Base-by-base conservation (phyloP, 1,140 invertebrate genomes). In the Scaptomyza pallida region DNA sequence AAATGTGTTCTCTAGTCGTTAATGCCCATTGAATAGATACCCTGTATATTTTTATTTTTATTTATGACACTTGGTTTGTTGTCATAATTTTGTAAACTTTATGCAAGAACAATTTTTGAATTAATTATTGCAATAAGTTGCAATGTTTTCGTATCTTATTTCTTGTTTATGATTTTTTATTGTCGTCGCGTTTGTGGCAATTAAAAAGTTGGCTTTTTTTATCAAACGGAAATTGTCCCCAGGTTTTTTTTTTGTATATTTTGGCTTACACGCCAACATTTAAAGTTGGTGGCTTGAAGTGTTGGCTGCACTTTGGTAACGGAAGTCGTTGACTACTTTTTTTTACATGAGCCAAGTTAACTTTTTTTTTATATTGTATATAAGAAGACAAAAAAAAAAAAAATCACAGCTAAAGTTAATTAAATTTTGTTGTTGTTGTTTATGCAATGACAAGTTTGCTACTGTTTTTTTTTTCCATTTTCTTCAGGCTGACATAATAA, bases 261-360 rank as follows among this genome's bases (percentile, higher is more conserved):
- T 44, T 50, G 6, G 43, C n/a, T 6, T 17, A 52, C 35, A 72
- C 41, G 13, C 55, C 43, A 57, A 52, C 37, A 45, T 50, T 59
- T 12, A 47, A 23, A 47, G 63, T 23, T 40, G 15, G 19, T 63
- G 55, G 50, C 23, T 41, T 48, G 56, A 21, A 63, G 52, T 70
- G 57, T 62, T 70, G 47, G 56, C 48, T 79, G 68, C 47, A 74
- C 59, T 73, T 62, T 80, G 64, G 44, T 17, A 47, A 21, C 77
- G 78, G 78, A 81, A 73, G 77, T 68, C 55, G 69, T 61, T 52
- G 54, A 56, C 62, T 61, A 48, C 62, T 80, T 80, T 80, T 80
- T 80, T 80, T 80, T 80, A 57, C 55, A 69, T 61, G 47, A 67
- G 54, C n/a, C 44, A 67, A 43, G 33, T 47, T 54, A 13, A 41